These are phyloP conservation scores for Eptatretus atami DNA, from an alignment of 2,797 vertebrate species.

Conservation along the genomic window DNA sequence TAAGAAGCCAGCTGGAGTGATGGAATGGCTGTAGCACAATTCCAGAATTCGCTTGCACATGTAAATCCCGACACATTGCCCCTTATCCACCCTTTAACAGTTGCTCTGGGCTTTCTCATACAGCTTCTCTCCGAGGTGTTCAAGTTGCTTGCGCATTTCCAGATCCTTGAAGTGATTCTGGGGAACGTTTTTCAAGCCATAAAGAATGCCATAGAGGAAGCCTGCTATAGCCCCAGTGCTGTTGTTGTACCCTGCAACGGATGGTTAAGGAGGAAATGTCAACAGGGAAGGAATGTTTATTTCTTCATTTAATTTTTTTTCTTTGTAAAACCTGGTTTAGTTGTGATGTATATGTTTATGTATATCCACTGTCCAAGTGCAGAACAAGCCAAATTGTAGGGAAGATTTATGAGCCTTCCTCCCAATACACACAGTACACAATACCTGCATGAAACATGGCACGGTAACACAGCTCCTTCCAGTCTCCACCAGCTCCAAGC, in stretches of 20 bases:
- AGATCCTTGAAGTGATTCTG: constrained; percentile 32
- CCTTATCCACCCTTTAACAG: no score
- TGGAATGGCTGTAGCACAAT: no score
- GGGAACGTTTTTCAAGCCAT: constrained; percentile 34
- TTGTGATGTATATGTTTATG: no score
- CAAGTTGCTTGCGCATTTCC: constrained; percentile 36
- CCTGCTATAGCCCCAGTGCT: constrained; percentile 12
- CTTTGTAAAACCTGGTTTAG: no score
- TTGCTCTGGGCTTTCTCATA: constrained; percentile 15
- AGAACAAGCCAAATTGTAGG: neutral
- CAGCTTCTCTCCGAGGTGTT: constrained; percentile 37
- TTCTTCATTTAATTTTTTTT: no score
- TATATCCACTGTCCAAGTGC: neutral
- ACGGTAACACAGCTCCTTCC: constrained; percentile 45
- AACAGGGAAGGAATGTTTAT: no score
- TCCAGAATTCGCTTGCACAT: no score
- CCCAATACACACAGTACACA: constrained; percentile 6
- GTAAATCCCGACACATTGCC: no score
- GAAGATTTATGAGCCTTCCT: neutral
- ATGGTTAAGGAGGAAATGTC: no score
- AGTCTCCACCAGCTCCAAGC: constrained; percentile 34
- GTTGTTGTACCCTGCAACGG: neutral
- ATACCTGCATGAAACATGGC: constrained; percentile 86
- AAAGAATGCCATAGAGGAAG: constrained; percentile 48
- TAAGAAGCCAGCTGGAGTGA: no score